Percentiles rank a stretch among this genome's conserved stretches.
Evolutionary conservation across 2,113 vertebrate genomes (phyloP).

Genomic region (Orthonyx spaldingii): DNA sequence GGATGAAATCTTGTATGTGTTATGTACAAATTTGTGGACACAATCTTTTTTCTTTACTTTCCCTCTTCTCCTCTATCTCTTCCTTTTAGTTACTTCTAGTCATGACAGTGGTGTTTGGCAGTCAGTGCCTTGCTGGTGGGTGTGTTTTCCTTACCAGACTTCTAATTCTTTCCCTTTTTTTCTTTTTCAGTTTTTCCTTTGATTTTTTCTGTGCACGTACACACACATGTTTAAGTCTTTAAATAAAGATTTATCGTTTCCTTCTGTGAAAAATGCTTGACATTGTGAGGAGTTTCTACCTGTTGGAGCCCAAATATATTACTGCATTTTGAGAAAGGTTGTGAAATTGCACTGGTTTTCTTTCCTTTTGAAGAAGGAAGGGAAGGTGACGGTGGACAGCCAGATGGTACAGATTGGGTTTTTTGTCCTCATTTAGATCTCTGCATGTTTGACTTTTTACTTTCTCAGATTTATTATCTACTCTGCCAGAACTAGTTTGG

Average conservation of each 20-base stretch:
- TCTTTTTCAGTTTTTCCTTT: background rate
- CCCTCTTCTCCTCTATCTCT: background rate
- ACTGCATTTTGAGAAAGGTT: background rate
- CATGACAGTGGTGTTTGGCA: background rate
- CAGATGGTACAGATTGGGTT: fast-evolving
- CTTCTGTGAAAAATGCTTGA: background rate
- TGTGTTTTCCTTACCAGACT: background rate
- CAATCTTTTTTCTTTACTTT: background rate
- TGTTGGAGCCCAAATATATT: background rate
- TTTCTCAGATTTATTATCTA: background rate
- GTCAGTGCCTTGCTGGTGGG: background rate
- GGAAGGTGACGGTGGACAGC: background rate
- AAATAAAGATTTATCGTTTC: background rate
- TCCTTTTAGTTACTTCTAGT: background rate
- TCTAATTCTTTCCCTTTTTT: background rate
- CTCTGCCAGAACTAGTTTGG: background rate
- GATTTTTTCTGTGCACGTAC: fast-evolving
- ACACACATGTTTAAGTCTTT: fast-evolving
- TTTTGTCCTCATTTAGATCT: background rate
- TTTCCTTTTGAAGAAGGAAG: background rate
- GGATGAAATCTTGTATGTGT: background rate
- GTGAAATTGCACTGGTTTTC: background rate
- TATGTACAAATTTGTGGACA: background rate
- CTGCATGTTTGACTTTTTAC: background rate
- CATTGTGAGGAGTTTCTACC: background rate